Conservation (phyloP, 2,113 vertebrate species). For the Sturnus vulgaris region DNA sequence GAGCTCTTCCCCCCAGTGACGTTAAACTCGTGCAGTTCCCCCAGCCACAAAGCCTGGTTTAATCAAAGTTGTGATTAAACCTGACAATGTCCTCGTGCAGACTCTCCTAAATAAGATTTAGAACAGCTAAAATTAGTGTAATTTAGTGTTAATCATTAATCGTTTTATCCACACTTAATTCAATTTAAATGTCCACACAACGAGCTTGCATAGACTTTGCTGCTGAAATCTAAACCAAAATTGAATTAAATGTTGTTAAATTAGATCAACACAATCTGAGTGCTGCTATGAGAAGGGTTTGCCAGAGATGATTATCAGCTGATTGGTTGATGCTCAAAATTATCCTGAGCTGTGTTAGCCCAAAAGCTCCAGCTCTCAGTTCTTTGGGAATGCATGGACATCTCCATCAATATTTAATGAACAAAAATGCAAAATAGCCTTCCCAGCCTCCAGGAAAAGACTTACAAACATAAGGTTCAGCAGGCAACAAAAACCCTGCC, state of each 20-base stretch:
- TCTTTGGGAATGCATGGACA: not conserved
- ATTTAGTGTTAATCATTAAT: conserved; percentile 52
- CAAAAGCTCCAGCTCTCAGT: not conserved
- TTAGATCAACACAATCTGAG: not conserved
- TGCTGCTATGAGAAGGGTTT: not conserved
- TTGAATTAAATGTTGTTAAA: not conserved
- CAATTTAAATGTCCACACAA: conserved; percentile 41
- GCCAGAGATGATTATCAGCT: not conserved
- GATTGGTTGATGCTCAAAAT: not conserved
- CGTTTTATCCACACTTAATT: conserved; percentile 25
- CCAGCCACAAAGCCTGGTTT: not conserved
- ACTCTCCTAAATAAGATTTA: conserved; percentile 17
- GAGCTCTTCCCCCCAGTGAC: not conserved
- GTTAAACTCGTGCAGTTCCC: not conserved
- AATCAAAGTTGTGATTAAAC: conserved; percentile 30
- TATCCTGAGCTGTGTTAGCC: not conserved
- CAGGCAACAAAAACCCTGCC: not conserved
- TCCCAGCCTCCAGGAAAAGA: not conserved
- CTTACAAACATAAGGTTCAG: not conserved
- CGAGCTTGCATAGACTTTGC: not conserved
- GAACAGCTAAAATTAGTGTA: conserved; percentile 59
- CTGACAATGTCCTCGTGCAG: not conserved
- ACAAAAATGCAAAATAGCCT: rapidly evolving
- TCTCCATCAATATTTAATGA: not conserved
- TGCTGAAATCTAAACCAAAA: not conserved